phyloP scores from a whole-genome alignment of 1,140 invertebrate genomes.

The Macrostomum lignano region DNA sequence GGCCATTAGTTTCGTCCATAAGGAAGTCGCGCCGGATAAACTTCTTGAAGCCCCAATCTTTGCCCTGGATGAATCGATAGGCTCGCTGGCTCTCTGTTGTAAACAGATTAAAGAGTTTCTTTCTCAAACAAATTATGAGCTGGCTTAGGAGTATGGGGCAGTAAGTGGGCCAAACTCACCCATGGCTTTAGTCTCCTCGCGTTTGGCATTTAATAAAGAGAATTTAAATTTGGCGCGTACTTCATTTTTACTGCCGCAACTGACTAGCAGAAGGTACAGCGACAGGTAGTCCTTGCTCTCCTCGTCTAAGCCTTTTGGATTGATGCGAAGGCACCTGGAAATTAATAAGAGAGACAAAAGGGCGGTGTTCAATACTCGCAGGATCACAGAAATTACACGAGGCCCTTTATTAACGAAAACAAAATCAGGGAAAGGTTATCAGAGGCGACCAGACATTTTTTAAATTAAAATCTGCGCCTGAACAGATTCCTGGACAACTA shows the following conservation, averaged over 20 bases:
- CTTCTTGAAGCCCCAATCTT: constrained; percentile 99
- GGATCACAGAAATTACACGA: no score
- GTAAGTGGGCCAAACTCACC: constrained; percentile 31
- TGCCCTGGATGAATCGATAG: constrained; percentile 92
- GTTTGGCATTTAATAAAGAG: constrained; percentile 94
- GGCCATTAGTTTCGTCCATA: constrained; percentile 80
- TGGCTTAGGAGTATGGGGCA: constrained; percentile 2
- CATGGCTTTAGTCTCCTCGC: constrained; percentile 99
- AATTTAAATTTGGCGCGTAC: constrained; percentile 99
- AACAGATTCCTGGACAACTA: no score
- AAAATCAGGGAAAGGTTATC: no score
- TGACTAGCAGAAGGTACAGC: constrained; percentile 82
- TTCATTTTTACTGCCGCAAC: constrained; percentile 84
- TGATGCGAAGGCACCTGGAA: constrained; percentile 72
- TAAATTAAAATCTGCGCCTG: no score
- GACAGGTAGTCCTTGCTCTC: constrained; percentile 98
- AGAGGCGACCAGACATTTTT: no score
- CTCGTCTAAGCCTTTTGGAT: constrained; percentile 94
- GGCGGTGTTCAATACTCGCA: constrained; percentile 6
- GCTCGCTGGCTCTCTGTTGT: constrained; percentile 52
- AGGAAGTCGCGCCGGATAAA: constrained; percentile 91
- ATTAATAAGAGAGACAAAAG: constrained; percentile 4
- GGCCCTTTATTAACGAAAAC: no score
- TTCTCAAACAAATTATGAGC: not conserved
- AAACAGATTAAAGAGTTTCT: constrained; percentile 8